Evolutionary conservation across 2,797 vertebrate species (phyloP), one percentile per base, ranked within the genome.

Genomic region (Propithecus deckenii): DNA sequence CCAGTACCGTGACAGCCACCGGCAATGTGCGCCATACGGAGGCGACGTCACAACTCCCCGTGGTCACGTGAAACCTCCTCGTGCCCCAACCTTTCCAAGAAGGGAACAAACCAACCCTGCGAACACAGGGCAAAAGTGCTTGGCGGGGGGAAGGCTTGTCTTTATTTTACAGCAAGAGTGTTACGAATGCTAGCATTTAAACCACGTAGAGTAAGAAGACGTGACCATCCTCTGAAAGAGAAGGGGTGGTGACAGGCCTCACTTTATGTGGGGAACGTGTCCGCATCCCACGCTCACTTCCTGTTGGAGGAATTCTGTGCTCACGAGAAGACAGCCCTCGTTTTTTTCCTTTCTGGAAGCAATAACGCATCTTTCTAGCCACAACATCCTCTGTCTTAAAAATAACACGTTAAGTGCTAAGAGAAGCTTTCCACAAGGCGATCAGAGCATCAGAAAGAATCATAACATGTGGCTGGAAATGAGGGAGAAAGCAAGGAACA

Each of bases 341-440:
- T 20, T 41, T 65, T 43, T 52, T 46, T 22, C 50, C 28, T 50
- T 72, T 59, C 84, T 65, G 71, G 94, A 80, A 80, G n/a, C 20
- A 41, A 30, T 38, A 89, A 46, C 12, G 38, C 23, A 30, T 63
- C 50, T 80, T 65, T 79, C 30, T 5, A 55, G 38, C 10, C 38
- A 74, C 43, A 63, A 76, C 4, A 84, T 38, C 86, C n/a, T 86
- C 38, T 69, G 25, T 86, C 76, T 83, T 69, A 50, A 76, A 79
- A 95, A 43, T 25, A 38, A 46, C 7, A 79, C 9, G 65, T 9
- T 32, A 63, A 5, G 18, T 52, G 76, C 75, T 23, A 13, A 83
- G 20, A n/a, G 50, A 65, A 86, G 55, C 43, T 89, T 50, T 75
- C 87, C 63, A 94, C 75, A 85, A 43, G 50, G 35, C 61, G 48